Base-by-base conservation (phyloP, 2,113 vertebrate species). In the Larimichthys crocea region DNA sequence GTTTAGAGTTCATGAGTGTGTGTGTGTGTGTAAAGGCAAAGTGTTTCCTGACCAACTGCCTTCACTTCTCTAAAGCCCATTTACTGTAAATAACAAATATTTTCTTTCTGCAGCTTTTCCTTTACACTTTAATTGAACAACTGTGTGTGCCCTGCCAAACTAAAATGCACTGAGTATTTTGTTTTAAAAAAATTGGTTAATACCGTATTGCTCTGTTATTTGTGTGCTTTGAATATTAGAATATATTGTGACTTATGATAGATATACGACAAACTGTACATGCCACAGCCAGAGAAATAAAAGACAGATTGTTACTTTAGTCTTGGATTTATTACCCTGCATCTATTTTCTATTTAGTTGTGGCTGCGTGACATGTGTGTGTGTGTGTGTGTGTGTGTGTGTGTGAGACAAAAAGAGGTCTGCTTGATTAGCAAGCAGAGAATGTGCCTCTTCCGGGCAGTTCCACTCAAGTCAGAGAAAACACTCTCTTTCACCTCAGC, bases 381-480 rank as follows among this genome's bases (percentile, higher is more conserved):
- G 42, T 44, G 9, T 44, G 42, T 11, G 42, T 12, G 11, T 44
- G 14, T 53, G 40, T 46, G 40, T 50, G 26, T 22, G 48, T 10
- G 22, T 8, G 35, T 48, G 53, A 66, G 66, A 50, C 40, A 31
- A 19, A 17, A 19, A 55, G 10, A 68, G 48, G 42, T 59, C 48
- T 67, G 52, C 68, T 79, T 80, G 84, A 91, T 92, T 91, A 90
- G 80, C 78, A 92, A 68, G 78, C 88, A 83, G 61, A 46, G 78
- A 76, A 56, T 84, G 89, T 60, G 53, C 78, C 57, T 82, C 76
- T 73, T 86, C 77, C 12, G 50, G 82, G 81, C 79, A 85, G 46
- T 79, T 70, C 75, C 59, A 68, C 82, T 77, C 74, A 44, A 74
- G 78, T 82, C 59, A 40, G 63, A 85, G 82, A 84, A 82, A 92